Conservation (phyloP, 2,797 vertebrate genomes). For the Micropoecilia bifurca region DNA sequence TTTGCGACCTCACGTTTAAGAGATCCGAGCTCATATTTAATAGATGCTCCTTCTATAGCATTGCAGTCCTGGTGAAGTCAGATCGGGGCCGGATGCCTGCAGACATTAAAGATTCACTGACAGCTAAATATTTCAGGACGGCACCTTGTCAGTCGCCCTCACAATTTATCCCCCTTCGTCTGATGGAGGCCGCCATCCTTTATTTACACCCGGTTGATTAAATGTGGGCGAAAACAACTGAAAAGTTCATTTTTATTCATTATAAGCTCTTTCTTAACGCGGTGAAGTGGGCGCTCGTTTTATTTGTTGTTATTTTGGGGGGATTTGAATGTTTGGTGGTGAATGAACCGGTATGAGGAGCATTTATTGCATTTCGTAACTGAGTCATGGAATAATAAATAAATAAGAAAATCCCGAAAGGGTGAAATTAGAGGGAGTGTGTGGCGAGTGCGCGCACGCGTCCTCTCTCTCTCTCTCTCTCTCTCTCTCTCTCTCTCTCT, state of each 20-base stretch:
- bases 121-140: conserved; percentile 74
- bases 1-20: conserved; percentile 65
- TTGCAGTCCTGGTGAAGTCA: conserved; percentile 61
- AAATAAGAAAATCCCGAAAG: conserved; percentile 76
- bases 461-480: conserved; percentile 31
- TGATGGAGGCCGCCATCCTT: conserved; percentile 51
- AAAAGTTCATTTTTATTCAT: background rate
- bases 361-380: conserved; percentile 84
- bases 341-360: conserved; percentile 78
- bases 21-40: conserved; percentile 69
- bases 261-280: background rate
- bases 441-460: conserved; percentile 80
- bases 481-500: no score
- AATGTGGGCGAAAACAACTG: conserved; percentile 37
- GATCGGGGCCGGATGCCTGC: conserved; percentile 51
- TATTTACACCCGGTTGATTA: conserved; percentile 56
- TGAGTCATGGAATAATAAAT: conserved; percentile 80
- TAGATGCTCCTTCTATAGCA: conserved; percentile 61
- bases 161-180: conserved; percentile 46
- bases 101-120: conserved; percentile 74
- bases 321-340: background rate
- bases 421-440: conserved; percentile 78
- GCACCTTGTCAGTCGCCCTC: conserved; percentile 67
- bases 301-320: background rate
- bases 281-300: background rate